These are phyloP conservation scores for Glossosoma conforme DNA, from an alignment of 1,140 invertebrate species.

Conservation along the genomic window DNA sequence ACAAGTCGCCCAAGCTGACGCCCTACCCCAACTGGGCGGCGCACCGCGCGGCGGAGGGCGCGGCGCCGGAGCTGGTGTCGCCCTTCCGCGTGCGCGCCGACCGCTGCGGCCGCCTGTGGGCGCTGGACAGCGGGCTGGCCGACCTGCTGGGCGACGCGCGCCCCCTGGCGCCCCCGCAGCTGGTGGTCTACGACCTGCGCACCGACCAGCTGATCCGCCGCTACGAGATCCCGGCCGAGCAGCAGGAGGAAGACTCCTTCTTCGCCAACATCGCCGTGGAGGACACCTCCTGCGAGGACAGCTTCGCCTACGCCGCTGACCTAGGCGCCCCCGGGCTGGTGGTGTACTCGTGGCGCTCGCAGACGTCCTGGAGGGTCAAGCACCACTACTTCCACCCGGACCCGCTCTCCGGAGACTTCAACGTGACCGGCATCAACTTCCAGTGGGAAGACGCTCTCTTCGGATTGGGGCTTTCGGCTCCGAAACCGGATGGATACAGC, in stretches of 20 bases:
- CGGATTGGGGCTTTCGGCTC: constrained; percentile 60
- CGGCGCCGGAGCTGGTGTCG: constrained; percentile 63
- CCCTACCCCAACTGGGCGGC: constrained; percentile 73
- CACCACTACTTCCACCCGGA: constrained; percentile 69
- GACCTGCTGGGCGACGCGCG: constrained; percentile 55
- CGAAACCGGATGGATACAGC: constrained; percentile 59
- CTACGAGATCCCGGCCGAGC: constrained; percentile 56
- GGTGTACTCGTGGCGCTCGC: constrained; percentile 64
- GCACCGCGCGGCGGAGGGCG: constrained; percentile 48
- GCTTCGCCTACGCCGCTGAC: constrained; percentile 63
- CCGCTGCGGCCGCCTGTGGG: constrained; percentile 69
- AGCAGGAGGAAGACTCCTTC: constrained; percentile 63
- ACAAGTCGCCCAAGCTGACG: constrained; percentile 59
- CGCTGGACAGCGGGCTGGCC: constrained; percentile 66
- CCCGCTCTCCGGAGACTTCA: constrained; percentile 63
- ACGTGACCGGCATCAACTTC: constrained; percentile 65
- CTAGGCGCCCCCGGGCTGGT: constrained; percentile 59
- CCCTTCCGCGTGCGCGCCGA: constrained; percentile 69
- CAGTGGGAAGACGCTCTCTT: constrained; percentile 73
- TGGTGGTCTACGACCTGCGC: constrained; percentile 69
- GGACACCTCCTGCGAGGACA: constrained; percentile 61
- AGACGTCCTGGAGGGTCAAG: constrained; percentile 63
- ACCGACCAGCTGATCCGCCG: constrained; percentile 63
- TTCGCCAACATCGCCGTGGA: constrained; percentile 73
- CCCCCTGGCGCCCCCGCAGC: constrained; percentile 48